These are phyloP conservation scores for Itoplectis maculator DNA, from an alignment of 2,888 invertebrate species.

Conservation along the genomic window DNA sequence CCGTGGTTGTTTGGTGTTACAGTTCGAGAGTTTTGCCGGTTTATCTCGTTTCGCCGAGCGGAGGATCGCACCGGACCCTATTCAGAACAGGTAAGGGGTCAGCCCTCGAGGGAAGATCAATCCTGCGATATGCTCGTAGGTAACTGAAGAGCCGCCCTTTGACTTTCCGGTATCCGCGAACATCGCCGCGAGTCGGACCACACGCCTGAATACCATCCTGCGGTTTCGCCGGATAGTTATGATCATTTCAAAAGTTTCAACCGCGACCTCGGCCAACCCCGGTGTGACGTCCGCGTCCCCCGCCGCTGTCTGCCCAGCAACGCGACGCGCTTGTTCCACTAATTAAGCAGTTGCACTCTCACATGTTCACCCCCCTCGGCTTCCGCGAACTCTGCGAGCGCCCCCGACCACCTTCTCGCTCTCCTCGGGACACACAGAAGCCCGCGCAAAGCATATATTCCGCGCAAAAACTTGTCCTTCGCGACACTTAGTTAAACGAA, in stretches of 20 bases:
- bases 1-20: not conserved
- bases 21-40: not conserved
- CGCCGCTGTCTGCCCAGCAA: constrained; percentile 6
- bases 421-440: not conserved
- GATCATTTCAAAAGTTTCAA: constrained; percentile 69
- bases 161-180: not conserved
- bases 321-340: constrained; percentile 60
- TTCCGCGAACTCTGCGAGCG: constrained; percentile 21
- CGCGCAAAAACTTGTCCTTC: constrained; percentile 16
- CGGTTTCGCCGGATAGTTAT: constrained; percentile 64
- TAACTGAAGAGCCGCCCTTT: not conserved
- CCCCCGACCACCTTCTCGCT: not conserved
- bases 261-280: constrained; percentile 62
- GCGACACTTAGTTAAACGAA: constrained; percentile 39
- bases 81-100: constrained; percentile 30
- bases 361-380: constrained; percentile 8
- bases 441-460: constrained; percentile 7
- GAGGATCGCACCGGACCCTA: not conserved
- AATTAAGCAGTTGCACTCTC: constrained; percentile 65
- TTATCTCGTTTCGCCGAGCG: constrained; percentile 5
- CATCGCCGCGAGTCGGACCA: not conserved
- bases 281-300: too few species aligned
- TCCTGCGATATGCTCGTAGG: not conserved
- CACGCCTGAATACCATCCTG: constrained; percentile 7
- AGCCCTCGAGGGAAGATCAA: constrained; percentile 20